Evolutionary conservation across 1,140 invertebrate species (phyloP).

Genomic region (Aphaenogaster floridana): DNA sequence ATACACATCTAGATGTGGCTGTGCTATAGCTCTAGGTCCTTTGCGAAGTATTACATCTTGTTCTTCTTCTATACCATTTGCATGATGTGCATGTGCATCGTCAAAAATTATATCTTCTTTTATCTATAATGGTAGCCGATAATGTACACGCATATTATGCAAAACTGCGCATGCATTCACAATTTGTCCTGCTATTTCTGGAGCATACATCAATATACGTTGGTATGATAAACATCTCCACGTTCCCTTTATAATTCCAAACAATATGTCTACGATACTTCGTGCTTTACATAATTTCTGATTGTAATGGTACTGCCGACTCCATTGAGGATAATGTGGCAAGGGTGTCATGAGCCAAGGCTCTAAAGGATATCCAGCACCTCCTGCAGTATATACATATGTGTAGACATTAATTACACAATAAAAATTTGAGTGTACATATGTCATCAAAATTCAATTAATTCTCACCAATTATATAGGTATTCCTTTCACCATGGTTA

Average conservation of each 20-base stretch:
- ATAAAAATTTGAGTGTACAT: background rate
- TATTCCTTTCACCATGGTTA: background rate
- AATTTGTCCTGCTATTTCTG: background rate
- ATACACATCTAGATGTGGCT: too few species aligned
- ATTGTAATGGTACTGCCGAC: too few species aligned
- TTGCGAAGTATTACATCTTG: constrained; percentile 2
- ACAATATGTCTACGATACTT: too few species aligned
- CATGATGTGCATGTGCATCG: background rate
- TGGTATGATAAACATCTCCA: too few species aligned
- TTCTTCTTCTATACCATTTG: background rate
- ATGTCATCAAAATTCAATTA: background rate
- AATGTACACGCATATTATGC: constrained; percentile 17
- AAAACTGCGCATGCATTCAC: constrained; percentile 4
- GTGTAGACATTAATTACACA: too few species aligned
- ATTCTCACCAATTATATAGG: background rate
- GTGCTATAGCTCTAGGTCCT: background rate
- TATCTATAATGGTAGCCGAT: background rate
- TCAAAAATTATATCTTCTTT: constrained; percentile 7
- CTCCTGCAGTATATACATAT: background rate
- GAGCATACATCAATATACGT: too few species aligned
- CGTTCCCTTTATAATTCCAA: too few species aligned
- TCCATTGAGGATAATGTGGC: background rate
- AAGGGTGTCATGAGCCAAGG: constrained; percentile 9
- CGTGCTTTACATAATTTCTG: too few species aligned
- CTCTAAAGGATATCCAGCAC: constrained; percentile 7